Evolutionary conservation across 2,797 vertebrate species (phyloP).

Genomic region (Zalophus californianus): DNA sequence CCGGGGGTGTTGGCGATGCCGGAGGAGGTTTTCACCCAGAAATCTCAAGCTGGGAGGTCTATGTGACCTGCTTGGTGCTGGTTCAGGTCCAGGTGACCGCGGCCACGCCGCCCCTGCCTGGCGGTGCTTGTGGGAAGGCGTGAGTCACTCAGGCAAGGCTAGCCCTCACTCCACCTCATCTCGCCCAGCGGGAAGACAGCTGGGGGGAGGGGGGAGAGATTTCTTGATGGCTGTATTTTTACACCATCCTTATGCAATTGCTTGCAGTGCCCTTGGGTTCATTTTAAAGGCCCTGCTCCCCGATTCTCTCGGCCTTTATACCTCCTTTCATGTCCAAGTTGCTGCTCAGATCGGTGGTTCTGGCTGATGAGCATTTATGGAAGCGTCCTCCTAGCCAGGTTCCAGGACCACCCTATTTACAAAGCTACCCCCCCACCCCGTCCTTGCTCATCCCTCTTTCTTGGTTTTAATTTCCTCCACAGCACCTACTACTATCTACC

Average conservation of each 20-base stretch:
- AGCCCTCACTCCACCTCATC: constrained; percentile 53
- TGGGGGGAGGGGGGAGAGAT: background rate
- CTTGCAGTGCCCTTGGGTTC: background rate
- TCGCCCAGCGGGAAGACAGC: constrained; percentile 24
- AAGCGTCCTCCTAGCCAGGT: background rate
- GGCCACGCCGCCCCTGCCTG: background rate
- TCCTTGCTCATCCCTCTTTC: background rate
- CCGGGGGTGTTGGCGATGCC: background rate
- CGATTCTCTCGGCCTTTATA: background rate
- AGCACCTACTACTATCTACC: background rate
- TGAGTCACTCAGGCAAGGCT: constrained; percentile 54
- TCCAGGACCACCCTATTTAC: background rate
- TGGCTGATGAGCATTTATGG: background rate
- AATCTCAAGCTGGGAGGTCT: constrained; percentile 16
- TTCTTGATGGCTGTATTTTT: constrained; percentile 36
- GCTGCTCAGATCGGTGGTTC: background rate
- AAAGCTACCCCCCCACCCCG: background rate
- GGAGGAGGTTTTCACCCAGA: background rate
- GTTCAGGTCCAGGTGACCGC: constrained; percentile 42
- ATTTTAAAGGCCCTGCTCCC: background rate
- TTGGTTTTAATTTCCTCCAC: background rate
- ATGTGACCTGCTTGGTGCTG: background rate
- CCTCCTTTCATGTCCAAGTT: background rate
- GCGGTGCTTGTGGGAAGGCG: constrained; percentile 10
- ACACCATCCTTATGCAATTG: constrained; percentile 50